These are phyloP conservation scores for Leptopilina myrica DNA, from an alignment of 2,888 invertebrate genomes.

Conservation along the genomic window DNA sequence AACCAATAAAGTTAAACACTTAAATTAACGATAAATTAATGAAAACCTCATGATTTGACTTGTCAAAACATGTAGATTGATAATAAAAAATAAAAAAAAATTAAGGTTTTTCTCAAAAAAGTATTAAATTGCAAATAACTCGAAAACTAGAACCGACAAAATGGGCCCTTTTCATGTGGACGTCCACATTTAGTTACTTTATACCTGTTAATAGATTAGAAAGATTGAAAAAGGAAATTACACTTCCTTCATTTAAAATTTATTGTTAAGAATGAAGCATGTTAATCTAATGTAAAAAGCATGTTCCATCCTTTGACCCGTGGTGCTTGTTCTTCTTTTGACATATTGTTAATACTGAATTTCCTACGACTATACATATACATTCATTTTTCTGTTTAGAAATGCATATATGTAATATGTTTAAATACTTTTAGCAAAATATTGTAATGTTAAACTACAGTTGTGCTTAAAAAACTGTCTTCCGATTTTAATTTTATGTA, in stretches of 20 bases:
- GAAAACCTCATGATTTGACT: too few species aligned
- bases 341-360: slow-evolving; percentile 52
- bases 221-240: slow-evolving; percentile 55
- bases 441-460: neutral
- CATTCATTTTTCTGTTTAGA: too few species aligned
- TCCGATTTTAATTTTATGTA: too few species aligned
- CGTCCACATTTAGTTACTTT: neutral
- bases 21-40: too few species aligned
- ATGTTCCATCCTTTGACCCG: slow-evolving; percentile 62
- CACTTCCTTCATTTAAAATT: slow-evolving; percentile 58
- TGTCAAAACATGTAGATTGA: too few species aligned
- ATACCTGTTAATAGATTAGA: slow-evolving; percentile 44
- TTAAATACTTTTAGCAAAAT: slow-evolving; percentile 15
- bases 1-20: too few species aligned
- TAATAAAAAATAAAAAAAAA: too few species aligned
- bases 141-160: too few species aligned
- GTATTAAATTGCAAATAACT: too few species aligned
- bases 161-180: too few species aligned
- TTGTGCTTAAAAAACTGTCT: too few species aligned
- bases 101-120: too few species aligned
- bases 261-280: slow-evolving; percentile 73
- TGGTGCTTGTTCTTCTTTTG: slow-evolving; percentile 52
- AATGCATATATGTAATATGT: neutral
- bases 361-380: slow-evolving; percentile 41
- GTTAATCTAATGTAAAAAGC: slow-evolving; percentile 76